These are phyloP conservation scores for Cetonia aurata DNA, from an alignment of 2,888 invertebrate genomes.

Conservation along the genomic window DNA sequence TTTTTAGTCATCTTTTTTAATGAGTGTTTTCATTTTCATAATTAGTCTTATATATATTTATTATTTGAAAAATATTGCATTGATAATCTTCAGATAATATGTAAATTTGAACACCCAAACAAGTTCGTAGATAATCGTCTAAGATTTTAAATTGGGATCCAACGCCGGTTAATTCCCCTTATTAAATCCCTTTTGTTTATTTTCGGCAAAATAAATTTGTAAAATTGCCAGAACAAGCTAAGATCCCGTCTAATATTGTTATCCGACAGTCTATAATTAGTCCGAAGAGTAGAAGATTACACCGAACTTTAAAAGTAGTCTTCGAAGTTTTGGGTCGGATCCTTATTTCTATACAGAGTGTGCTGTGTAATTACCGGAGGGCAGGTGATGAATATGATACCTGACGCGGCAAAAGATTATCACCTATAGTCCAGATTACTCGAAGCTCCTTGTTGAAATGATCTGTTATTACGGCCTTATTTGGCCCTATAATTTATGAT, in stretches of 20 bases:
- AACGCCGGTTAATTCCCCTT: background rate
- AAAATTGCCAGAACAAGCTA: slow-evolving; percentile 6
- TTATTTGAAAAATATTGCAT: too few species aligned
- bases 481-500: slow-evolving; percentile 46
- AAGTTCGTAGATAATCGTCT: background rate
- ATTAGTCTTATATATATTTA: too few species aligned
- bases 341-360: slow-evolving; percentile 48
- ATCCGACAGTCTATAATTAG: slow-evolving; percentile 39
- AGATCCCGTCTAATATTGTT: slow-evolving; percentile 31
- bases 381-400: slow-evolving; percentile 53
- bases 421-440: slow-evolving; percentile 46
- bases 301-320: slow-evolving; percentile 12
- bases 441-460: slow-evolving; percentile 42
- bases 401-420: slow-evolving; percentile 51
- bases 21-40: background rate
- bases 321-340: slow-evolving; percentile 35
- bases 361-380: slow-evolving; percentile 50
- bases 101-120: background rate
- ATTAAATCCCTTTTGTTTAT: slow-evolving; percentile 30
- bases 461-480: slow-evolving; percentile 42
- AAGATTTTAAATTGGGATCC: too few species aligned
- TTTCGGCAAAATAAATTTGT: slow-evolving; percentile 16
- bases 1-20: slow-evolving; percentile 5
- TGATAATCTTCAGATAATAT: too few species aligned
- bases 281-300: slow-evolving; percentile 32